Evolutionary conservation across 2,797 vertebrate species (phyloP).

Genomic region (Falco concolor): DNA sequence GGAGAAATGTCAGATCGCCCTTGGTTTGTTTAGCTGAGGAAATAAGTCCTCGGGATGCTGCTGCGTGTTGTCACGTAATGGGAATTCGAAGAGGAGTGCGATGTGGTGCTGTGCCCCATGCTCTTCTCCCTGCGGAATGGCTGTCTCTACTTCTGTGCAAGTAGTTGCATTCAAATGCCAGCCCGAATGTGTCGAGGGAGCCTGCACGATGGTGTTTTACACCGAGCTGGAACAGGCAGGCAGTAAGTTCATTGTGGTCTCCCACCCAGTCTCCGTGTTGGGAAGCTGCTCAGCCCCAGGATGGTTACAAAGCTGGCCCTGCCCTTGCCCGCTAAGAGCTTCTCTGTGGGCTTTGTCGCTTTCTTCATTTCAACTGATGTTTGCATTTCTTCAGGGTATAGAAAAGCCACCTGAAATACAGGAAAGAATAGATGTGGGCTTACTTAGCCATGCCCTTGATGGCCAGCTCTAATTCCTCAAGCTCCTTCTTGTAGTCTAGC

Average conservation of each 20-base stretch:
- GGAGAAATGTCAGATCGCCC: not conserved
- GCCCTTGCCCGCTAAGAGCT: fast-evolving
- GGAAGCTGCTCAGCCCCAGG: not conserved
- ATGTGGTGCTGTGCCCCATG: not conserved
- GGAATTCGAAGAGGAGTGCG: not conserved
- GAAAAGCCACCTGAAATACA: not conserved
- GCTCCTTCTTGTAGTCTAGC: not conserved
- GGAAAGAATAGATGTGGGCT: not conserved
- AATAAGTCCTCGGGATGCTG: not conserved
- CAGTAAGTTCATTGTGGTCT: not conserved
- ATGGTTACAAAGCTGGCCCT: not conserved
- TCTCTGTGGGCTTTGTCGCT: not conserved
- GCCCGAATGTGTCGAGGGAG: not conserved
- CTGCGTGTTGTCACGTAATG: fast-evolving
- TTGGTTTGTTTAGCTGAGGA: not conserved
- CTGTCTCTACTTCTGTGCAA: not conserved
- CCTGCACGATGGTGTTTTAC: not conserved
- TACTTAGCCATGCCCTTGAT: not conserved
- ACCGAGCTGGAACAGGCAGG: not conserved
- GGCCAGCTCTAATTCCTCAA: not conserved
- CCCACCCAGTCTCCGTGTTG: not conserved
- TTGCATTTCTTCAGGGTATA: not conserved
- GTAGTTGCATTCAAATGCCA: not conserved
- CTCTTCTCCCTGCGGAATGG: not conserved
- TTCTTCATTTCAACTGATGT: not conserved